Percentiles rank a stretch among this genome's conserved stretches.
Conservation (phyloP, 2,797 vertebrate species). For the Enteromius unitaeniatus region DNA sequence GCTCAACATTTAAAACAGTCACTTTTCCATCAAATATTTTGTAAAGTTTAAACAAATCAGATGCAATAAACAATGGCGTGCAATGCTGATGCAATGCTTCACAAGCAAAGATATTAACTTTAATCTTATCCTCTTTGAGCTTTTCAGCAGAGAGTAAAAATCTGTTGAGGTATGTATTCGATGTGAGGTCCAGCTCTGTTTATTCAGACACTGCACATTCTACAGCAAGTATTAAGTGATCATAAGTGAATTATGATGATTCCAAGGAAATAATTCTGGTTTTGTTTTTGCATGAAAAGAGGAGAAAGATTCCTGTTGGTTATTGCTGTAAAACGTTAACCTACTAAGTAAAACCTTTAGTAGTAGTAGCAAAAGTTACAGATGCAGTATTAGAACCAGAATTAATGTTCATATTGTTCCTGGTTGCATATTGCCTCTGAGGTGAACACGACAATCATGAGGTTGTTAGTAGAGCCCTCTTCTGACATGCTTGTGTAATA, state of each 20-base stretch:
- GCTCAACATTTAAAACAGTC: not conserved
- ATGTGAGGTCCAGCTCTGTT: not conserved
- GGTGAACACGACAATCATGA: constrained; percentile 10
- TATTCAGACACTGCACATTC: not conserved
- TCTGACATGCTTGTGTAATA: constrained; percentile 65
- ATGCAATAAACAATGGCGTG: not conserved
- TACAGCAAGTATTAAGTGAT: not conserved
- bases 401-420: constrained; percentile 24
- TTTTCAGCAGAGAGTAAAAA: constrained; percentile 35
- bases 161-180: constrained; percentile 6
- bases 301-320: not conserved
- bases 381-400: not conserved
- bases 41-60: not conserved
- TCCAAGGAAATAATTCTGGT: not conserved
- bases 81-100: constrained; percentile 24
- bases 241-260: not conserved
- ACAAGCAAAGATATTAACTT: constrained; percentile 12
- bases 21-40: not conserved
- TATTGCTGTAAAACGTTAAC: not conserved
- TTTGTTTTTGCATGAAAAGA: not conserved
- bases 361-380: not conserved
- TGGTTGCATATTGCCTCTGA: constrained; percentile 3
- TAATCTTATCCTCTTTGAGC: constrained; percentile 18
- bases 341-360: not conserved
- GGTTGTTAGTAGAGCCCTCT: constrained; percentile 79